These are phyloP conservation scores for Hipposideros larvatus DNA, from an alignment of 2,797 vertebrate genomes.

Conservation along the genomic window DNA sequence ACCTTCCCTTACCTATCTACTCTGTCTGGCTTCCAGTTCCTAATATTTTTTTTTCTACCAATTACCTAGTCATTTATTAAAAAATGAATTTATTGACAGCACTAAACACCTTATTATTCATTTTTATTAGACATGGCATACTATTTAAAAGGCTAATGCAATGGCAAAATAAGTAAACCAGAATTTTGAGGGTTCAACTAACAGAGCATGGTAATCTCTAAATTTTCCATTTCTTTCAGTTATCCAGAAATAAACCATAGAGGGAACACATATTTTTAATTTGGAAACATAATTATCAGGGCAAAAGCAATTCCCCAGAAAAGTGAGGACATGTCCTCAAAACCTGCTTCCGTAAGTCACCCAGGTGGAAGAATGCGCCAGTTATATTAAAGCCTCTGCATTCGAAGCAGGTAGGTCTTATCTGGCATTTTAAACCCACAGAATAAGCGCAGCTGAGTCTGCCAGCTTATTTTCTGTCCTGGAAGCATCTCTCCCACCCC, in stretches of 20 bases:
- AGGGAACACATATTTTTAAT: background rate
- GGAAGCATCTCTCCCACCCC: background rate
- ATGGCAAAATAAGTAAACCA: background rate
- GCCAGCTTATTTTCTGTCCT: background rate
- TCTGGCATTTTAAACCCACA: constrained; percentile 17
- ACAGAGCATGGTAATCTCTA: background rate
- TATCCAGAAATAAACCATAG: background rate
- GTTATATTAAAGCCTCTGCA: background rate
- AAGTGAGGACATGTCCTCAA: background rate
- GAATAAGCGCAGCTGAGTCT: background rate
- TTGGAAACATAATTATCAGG: constrained; percentile 59
- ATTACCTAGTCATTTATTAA: background rate
- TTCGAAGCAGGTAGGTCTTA: background rate
- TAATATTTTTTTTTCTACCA: background rate
- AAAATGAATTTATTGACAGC: background rate
- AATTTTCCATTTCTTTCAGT: background rate
- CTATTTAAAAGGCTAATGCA: background rate
- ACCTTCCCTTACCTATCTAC: background rate
- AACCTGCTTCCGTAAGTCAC: background rate
- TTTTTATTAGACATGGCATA: background rate
- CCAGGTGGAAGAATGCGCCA: background rate
- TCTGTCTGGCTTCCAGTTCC: background rate
- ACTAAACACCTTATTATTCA: background rate
- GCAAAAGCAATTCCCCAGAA: constrained; percentile 40
- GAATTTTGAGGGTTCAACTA: background rate